Percentiles rank a stretch among this genome's conserved stretches.
These are phyloP conservation scores for Stictocephala bisonia DNA, from an alignment of 2,888 invertebrate genomes.

Conservation along the genomic window DNA sequence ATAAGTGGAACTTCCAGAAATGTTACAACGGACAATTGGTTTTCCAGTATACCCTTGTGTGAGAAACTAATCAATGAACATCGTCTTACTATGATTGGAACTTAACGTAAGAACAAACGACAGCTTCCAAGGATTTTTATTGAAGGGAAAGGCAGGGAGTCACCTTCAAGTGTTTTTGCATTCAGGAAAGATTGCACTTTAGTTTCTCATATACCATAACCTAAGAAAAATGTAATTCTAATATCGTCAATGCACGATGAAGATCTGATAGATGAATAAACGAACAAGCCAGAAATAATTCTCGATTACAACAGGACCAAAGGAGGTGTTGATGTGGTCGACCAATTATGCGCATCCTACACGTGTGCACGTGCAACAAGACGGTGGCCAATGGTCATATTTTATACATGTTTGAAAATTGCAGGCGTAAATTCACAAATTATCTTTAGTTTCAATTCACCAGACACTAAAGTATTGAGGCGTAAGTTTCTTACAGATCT, in stretches of 20 bases:
- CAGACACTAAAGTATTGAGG: too few species aligned
- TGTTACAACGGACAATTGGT: conserved; percentile 59
- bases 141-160: conserved; percentile 24
- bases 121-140: conserved; percentile 42
- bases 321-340: conserved; percentile 46
- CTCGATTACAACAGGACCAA: conserved; percentile 50
- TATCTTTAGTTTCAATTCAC: too few species aligned
- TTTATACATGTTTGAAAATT: conserved; percentile 51
- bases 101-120: conserved; percentile 45
- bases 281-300: conserved; percentile 52
- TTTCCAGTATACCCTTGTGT: conserved; percentile 42
- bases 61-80: conserved; percentile 45
- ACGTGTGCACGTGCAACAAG: conserved; percentile 47
- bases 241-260: conserved; percentile 48
- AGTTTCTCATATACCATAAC: conserved; percentile 45
- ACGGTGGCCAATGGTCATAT: conserved; percentile 53
- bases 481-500: too few species aligned
- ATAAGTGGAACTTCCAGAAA: conserved; percentile 52
- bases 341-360: conserved; percentile 50
- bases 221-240: conserved; percentile 47
- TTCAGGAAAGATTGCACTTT: conserved; percentile 40
- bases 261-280: conserved; percentile 44
- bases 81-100: conserved; percentile 53
- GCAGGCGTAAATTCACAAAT: conserved; percentile 54
- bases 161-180: conserved; percentile 43